Evolutionary conservation across 2,797 vertebrate species (phyloP), one percentile per base, ranked within the genome.

Genomic region (Crocidura indochinensis): DNA sequence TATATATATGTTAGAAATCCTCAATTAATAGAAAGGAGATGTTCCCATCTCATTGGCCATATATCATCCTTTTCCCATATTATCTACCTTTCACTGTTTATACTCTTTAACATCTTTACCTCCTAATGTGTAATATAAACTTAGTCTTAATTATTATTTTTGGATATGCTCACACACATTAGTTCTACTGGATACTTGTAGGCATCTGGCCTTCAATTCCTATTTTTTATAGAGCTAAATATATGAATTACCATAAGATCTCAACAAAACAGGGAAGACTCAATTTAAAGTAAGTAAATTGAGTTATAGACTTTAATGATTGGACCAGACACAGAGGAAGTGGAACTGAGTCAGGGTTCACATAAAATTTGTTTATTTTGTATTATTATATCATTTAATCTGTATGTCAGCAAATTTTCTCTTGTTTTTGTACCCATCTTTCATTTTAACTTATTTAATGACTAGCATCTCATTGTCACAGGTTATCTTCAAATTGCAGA

Each of bases 401-500:
- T 68, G 15, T 47, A 46, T 29, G 46, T 96, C 12, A 8, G 27
- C 53, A 64, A n/a, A 80, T 78, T 85, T 79, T 31, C 29, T 87
- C 68, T 88, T 44, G 53, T 78, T 69, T 75, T 78, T 24, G 19
- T 79, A 68, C 27, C 53, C 53, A 64, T 71, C 69, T 92, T 78
- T 38, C 71, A 56, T 56, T 94, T 93, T 85, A 88, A 1, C 69
- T 91, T 93, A 38, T 62, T 65, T 93, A 93, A 88, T 87, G 22
- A 90, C 84, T 82, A 78, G 76, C 56, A 60, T 46, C 46, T 93
- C 26, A 65, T 62, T 95, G 76, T 93, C 84, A 68, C 53, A 84
- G 80, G 38, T 69, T 56, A 68, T 79, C 94, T 84, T 91, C 83
- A 81, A 68, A 90, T 31, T 75, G 27, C 92, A 69, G 89, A 92